Base-by-base conservation (phyloP, 2,797 vertebrate genomes). In the Discoglossus pictus region DNA sequence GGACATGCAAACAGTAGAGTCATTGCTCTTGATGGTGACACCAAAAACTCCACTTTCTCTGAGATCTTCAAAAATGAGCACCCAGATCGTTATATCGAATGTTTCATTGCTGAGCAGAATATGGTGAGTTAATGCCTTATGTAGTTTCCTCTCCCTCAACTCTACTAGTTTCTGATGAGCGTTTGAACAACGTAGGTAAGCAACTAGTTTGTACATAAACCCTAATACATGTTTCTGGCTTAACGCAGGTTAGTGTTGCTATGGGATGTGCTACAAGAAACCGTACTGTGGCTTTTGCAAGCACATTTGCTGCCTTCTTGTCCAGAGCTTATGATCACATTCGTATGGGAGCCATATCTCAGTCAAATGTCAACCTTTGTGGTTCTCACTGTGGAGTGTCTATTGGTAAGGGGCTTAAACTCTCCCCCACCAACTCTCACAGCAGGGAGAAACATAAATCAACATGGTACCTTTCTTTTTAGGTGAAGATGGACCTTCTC, bases 341-440 rank as follows among this genome's bases (percentile, higher is more conserved):
- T 74, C 89, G 91, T 10, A 92, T 93, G 86, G 93, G 83, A 0
- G 92, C 91, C 25, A 87, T 94, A 69, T 93, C 87, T 9, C 88
- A 91, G 74, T 73, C 85, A 1, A 94, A 91, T 4, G 78, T 94
- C 59, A 94, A 93, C 76, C 79, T 96, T n/a, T 88, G 90, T 0
- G 94, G 94, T 0, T 96, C 93, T 40, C 93, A 95, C 82, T 93
- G 93, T 3, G 93, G 94, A 0, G 72, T 94, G 11, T 95, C 93
- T 2, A 86, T 92, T 2, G 94, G 94, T 95, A 84, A 82, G 90
- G 35, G 8, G 38, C 18, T 31, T 8, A 4, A 31, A 8, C 27
- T 31, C 4, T 31, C 8, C n/a, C n/a, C n/a, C n/a, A n/a, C n/a
- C n/a, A n/a, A n/a, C n/a, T n/a, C n/a, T n/a, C n/a, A n/a, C n/a